Base-by-base conservation (phyloP, 2,113 vertebrate genomes). In the Meles meles region DNA sequence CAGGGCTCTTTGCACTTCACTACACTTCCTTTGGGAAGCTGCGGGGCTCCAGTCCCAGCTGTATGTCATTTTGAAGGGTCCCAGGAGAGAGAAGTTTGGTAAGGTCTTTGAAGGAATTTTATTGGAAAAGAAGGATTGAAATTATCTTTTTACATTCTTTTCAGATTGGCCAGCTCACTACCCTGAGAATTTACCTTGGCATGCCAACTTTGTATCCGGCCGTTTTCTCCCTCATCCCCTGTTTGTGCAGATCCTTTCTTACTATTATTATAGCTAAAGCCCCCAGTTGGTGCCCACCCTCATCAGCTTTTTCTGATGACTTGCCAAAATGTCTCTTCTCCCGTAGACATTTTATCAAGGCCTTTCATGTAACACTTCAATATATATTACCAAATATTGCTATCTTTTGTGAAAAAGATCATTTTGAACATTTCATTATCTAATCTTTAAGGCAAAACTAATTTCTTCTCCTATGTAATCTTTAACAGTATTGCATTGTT, bases 401-500 rank as follows among this genome's bases (percentile, higher is more conserved):
- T 92, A 1, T 87, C 44, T 61, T 96, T 94, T 63, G 14, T 88
- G 55, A 21, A 76, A 86, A 59, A 21, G 21, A 61, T 59, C 61
- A 67, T 91, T 88, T 96, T 37, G 44, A 79, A 61, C 67, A 65
- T 63, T 29, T 84, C 11, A 47, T 1, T 76, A 3, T 42, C 72
- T 21, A 39, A 61, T 91, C 52, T 91, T 88, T 83, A 89, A 92
- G 23, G 39, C 44, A 92, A 92, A 94, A 84, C 8, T 89, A 31
- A 90, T 8, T 77, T 87, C 23, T 71, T 83, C 10, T 61, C 2
- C 49, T 72, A 0, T 77, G 23, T 90, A 9, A 34, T 94, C 61
- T 77, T 9, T 29, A 15, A 67, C 2, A 25, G 3, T 86, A 34
- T 44, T 63, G 25, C 20, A 87, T 65, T 31, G 25, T 42, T 96